phyloP scores from a whole-genome alignment of 2,888 invertebrate genomes.

The Germaria angustata region DNA sequence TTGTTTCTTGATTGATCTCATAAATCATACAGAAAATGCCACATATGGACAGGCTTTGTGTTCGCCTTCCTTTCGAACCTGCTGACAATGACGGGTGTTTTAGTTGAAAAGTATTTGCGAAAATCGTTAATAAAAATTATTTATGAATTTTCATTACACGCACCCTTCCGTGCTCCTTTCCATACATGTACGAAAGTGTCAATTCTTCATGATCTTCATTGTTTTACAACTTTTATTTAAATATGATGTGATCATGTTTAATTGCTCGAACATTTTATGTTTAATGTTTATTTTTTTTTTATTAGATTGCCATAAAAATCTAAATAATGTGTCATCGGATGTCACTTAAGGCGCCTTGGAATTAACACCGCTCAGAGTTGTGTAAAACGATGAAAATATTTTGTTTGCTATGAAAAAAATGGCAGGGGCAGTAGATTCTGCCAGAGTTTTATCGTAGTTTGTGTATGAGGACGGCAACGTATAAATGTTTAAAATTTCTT shows the following conservation, averaged over 20 bases:
- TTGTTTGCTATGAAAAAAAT: constrained; percentile 15
- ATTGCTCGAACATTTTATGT: constrained; percentile 48
- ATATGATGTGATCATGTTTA: constrained; percentile 37
- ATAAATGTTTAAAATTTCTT: background rate
- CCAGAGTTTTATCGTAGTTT: constrained; percentile 7
- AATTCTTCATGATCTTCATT: constrained; percentile 21
- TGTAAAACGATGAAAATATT: constrained; percentile 48
- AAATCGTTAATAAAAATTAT: constrained; percentile 36
- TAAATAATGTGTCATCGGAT: constrained; percentile 67
- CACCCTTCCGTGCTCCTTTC: background rate
- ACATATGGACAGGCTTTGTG: constrained; percentile 10
- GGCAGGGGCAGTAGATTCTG: background rate
- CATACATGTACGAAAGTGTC: background rate
- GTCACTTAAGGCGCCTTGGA: constrained; percentile 64
- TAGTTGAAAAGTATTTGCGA: constrained; percentile 24
- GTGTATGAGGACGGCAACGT: constrained; percentile 1
- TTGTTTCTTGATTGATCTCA: constrained; percentile 35
- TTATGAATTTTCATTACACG: constrained; percentile 2
- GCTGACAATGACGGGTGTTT: constrained; percentile 37
- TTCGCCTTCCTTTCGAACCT: constrained; percentile 5
- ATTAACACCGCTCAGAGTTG: constrained; percentile 48
- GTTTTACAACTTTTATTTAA: constrained; percentile 30
- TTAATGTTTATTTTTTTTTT: constrained; percentile 52
- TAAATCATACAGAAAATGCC: constrained; percentile 47
- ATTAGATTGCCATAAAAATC: constrained; percentile 65